Conservation (phyloP, 2,888 invertebrate species). For the Quadroppia sp. region DNA sequence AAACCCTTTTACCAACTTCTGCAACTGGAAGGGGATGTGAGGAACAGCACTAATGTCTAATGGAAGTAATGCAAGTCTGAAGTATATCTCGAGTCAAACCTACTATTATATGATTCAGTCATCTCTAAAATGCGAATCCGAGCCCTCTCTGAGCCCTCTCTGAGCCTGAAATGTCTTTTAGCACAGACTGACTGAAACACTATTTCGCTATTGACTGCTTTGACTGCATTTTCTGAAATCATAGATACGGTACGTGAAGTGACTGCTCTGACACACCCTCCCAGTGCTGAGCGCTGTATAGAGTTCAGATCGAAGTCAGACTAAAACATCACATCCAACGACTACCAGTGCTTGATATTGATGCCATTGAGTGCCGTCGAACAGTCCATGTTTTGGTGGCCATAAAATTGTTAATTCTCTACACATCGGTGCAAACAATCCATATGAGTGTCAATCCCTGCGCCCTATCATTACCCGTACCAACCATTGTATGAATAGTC, state of each 20-base stretch:
- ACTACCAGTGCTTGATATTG: conserved; percentile 28
- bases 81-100: conserved; percentile 34
- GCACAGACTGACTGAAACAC: conserved; percentile 26
- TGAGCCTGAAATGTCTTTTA: conserved; percentile 34
- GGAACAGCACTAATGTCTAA: conserved; percentile 33
- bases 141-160: background rate
- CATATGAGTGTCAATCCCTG: conserved; percentile 36
- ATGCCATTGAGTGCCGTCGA: conserved; percentile 8
- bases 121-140: conserved; percentile 34
- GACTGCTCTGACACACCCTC: conserved; percentile 36
- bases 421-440: conserved; percentile 34
- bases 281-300: background rate
- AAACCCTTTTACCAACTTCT: conserved; percentile 17
- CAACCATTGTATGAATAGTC: conserved; percentile 19
- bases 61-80: conserved; percentile 29
- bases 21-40: conserved; percentile 10
- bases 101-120: conserved; percentile 36
- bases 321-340: conserved; percentile 14
- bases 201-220: conserved; percentile 14
- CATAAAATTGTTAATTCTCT: conserved; percentile 38
- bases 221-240: conserved; percentile 23
- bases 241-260: conserved; percentile 35
- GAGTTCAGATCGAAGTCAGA: conserved; percentile 30
- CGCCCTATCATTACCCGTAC: conserved; percentile 36
- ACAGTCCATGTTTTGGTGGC: conserved; percentile 31